Conservation (phyloP, 2,797 vertebrate species). For the Atherinosoma microstoma region DNA sequence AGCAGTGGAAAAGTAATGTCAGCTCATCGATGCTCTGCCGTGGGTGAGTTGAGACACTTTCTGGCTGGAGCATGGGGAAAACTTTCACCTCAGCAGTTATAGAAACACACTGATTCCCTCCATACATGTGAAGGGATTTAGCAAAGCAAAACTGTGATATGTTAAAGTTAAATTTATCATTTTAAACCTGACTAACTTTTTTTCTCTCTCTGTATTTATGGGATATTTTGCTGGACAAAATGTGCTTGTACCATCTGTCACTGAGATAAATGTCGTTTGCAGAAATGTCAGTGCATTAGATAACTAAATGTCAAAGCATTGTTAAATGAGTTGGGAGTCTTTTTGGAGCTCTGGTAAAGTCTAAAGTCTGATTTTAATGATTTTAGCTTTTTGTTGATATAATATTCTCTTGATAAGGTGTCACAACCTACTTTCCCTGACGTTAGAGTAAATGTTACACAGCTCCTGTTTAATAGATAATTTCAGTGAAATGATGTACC, state of each 20-base stretch:
- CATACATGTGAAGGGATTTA: not conserved
- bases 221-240: not conserved
- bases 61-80: not conserved
- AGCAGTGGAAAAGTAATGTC: not conserved
- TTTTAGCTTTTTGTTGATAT: not conserved
- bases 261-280: constrained; percentile 3
- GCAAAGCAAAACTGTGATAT: not conserved
- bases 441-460: too few species aligned
- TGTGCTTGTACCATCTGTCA: not conserved
- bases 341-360: not conserved
- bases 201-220: not conserved
- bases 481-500: too few species aligned
- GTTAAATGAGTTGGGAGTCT: not conserved
- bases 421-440: not conserved
- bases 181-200: not conserved
- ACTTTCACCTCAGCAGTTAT: not conserved
- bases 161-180: not conserved
- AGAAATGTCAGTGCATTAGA: too few species aligned
- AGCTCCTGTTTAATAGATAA: too few species aligned
- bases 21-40: not conserved
- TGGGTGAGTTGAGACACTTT: not conserved
- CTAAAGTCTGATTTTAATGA: not conserved
- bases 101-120: not conserved
- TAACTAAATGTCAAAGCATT: too few species aligned
- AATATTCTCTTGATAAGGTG: not conserved